Base-by-base conservation (phyloP, 2,797 vertebrate species). In the Graptemys geographica region DNA sequence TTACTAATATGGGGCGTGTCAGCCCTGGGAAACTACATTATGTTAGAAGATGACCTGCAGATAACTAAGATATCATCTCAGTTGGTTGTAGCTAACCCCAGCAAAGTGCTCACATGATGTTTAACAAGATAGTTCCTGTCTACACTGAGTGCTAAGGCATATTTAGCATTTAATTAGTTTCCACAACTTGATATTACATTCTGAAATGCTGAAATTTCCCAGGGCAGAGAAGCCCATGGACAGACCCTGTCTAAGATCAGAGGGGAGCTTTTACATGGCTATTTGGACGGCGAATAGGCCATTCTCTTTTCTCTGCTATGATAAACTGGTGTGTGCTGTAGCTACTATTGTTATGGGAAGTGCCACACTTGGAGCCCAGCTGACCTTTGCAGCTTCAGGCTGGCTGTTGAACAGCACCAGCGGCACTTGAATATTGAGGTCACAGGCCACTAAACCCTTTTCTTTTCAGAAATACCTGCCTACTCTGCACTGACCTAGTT, bases 371-470 rank as follows among this genome's bases (percentile, higher is more conserved):
- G 85, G 92, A 59, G 57, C 31, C 6, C 28, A 53, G 49, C 28
- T 83, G 84, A 5, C 79, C 51, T 65, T 56, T 81, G 81, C 53
- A 92, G 84, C 31, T 41, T 92, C 41, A 27, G 6, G 3, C 55
- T 80, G 72, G 79, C 47, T 93, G 41, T 87, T 95, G 90, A 52
- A 81, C 86, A 89, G 55, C 74, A 49, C 27, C 83, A 84, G 86
- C 52, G 56, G 37, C 89, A 84, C 74, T 90, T 95, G 88, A 91
- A 21, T 1, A 0, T 79, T 56, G 65, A 86, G 86, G 84, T 55
- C 88, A 52, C 31, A 79, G 1, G 2, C 83, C 84, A 62, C 96
- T 96, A 94, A 96, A 96, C 76, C 92, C 88, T 51, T 53, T 87
- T 55, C 91, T 96, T 96, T 96, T 92, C 92, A 80, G 44, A 89